These are phyloP conservation scores for Larimichthys polyactis DNA, from an alignment of 2,113 vertebrate genomes.

Conservation along the genomic window DNA sequence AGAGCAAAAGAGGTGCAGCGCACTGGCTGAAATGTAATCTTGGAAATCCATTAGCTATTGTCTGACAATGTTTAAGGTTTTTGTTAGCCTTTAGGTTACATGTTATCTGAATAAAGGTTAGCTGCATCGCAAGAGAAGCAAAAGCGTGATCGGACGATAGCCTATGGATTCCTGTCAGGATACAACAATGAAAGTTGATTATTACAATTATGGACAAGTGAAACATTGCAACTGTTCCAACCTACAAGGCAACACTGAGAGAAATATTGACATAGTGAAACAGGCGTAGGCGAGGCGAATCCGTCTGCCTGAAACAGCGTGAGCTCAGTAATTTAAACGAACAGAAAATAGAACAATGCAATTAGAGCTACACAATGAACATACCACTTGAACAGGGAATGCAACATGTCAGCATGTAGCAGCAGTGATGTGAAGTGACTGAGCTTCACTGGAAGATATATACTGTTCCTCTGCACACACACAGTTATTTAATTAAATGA, in stretches of 20 bases:
- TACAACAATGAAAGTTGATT: neutral
- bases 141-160: too few relatives aligned
- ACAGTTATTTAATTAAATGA: constrained; percentile 39
- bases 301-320: neutral
- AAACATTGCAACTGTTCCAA: constrained; percentile 5
- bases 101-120: too few relatives aligned
- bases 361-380: neutral
- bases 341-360: neutral
- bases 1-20: too few relatives aligned
- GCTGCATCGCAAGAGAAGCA: too few relatives aligned
- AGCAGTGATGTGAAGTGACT: constrained; percentile 22
- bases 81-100: too few relatives aligned
- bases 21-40: too few relatives aligned
- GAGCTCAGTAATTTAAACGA: neutral
- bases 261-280: neutral
- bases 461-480: neutral
- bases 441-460: constrained; percentile 26
- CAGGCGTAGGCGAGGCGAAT: neutral
- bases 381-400: constrained; percentile 11
- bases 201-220: neutral
- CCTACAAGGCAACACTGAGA: neutral
- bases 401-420: constrained; percentile 20
- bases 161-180: neutral
- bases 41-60: too few relatives aligned
- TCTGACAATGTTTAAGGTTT: too few relatives aligned